A percentile compares a stretch with the other conserved stretches of the same genome.
Conservation (phyloP, 1,140 invertebrate species). For the Drosophila busckii region DNA sequence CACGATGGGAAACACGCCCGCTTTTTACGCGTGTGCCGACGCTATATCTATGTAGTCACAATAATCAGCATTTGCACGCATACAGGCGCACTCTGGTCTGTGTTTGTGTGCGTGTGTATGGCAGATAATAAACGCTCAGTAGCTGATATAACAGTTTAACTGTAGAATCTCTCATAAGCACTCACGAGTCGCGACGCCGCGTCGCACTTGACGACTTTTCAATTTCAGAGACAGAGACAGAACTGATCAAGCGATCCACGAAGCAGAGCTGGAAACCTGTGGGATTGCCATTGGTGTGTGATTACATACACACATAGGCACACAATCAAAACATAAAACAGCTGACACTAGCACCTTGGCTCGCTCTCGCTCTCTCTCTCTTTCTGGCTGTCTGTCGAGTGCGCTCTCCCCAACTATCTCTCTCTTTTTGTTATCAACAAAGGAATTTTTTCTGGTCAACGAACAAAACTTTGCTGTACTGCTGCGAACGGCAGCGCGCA, state of each 20-base stretch:
- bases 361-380: background rate
- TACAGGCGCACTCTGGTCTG: background rate
- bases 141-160: no score
- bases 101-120: no score
- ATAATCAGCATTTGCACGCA: constrained; percentile 30
- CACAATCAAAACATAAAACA: constrained; percentile 70
- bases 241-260: constrained; percentile 54
- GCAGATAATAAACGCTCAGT: no score
- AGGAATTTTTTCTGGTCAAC: constrained; percentile 39
- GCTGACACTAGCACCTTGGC: constrained; percentile 50
- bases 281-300: constrained; percentile 34
- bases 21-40: constrained; percentile 41
- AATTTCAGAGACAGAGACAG: constrained; percentile 60
- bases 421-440: constrained; percentile 47
- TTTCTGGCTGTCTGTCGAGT: constrained; percentile 14
- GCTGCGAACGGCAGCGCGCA: constrained; percentile 17
- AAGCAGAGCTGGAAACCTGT: constrained; percentile 44
- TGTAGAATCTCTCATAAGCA: no score
- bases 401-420: background rate
- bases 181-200: constrained; percentile 7
- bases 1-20: constrained; percentile 52
- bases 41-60: constrained; percentile 58
- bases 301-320: constrained; percentile 27
- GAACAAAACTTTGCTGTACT: background rate
- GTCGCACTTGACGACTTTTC: constrained; percentile 42